Evolutionary conservation across 2,113 vertebrate species (phyloP).

Genomic region (Protobothrops mucrosquamatus): DNA sequence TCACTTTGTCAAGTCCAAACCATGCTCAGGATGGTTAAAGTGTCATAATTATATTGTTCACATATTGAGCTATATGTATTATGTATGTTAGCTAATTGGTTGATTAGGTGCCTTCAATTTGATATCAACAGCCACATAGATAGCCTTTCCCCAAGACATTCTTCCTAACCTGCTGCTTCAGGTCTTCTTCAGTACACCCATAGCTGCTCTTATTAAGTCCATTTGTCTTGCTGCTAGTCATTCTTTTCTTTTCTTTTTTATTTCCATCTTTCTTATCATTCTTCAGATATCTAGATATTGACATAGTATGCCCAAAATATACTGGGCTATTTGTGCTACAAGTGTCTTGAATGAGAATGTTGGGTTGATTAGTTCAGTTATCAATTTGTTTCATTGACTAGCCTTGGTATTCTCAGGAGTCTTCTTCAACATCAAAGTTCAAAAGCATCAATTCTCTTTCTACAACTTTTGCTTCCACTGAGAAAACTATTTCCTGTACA

Average conservation of each 20-base stretch:
- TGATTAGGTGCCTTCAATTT: background rate
- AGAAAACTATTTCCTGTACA: background rate
- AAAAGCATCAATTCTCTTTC: background rate
- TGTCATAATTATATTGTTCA: background rate
- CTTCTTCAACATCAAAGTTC: background rate
- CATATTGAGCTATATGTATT: background rate
- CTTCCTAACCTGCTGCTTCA: background rate
- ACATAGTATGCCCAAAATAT: background rate
- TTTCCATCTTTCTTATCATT: background rate
- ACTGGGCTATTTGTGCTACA: background rate
- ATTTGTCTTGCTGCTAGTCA: background rate
- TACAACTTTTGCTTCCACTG: background rate
- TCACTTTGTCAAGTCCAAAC: background rate
- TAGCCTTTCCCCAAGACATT: background rate
- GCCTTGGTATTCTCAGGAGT: background rate
- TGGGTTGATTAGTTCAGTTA: background rate
- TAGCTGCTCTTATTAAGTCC: background rate
- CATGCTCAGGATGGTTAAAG: background rate
- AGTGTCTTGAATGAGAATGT: background rate
- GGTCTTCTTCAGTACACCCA: background rate
- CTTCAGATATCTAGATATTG: background rate
- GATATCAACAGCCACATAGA: background rate
- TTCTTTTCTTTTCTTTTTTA: background rate
- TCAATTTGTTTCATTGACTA: background rate
- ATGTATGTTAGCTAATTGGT: background rate